A percentile compares a stretch with the other conserved stretches of the same genome.
These are phyloP conservation scores for Myiopsitta monachus DNA, from an alignment of 2,113 vertebrate genomes.

Conservation along the genomic window DNA sequence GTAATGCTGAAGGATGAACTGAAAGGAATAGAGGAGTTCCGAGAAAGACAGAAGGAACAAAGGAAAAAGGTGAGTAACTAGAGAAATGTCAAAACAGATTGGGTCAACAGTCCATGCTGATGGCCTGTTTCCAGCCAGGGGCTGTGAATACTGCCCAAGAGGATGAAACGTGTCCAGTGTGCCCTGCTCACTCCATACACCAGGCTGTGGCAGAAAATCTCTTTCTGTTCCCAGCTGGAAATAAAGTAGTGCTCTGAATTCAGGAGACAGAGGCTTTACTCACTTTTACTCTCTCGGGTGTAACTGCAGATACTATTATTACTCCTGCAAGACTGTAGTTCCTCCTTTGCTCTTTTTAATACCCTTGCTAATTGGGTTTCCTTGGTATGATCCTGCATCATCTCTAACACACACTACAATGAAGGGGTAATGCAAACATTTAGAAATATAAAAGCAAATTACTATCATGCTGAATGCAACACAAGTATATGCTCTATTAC, in stretches of 20 bases:
- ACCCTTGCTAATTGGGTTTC: background rate
- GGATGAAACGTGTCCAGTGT: background rate
- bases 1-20: conserved; percentile 85
- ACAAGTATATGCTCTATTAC: background rate
- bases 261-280: background rate
- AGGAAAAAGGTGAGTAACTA: conserved; percentile 85
- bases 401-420: background rate
- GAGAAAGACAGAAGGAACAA: conserved; percentile 94
- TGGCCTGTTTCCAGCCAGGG: background rate
- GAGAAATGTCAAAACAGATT: background rate
- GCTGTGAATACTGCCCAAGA: background rate
- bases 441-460: background rate
- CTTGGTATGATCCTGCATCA: background rate
- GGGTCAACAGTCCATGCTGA: background rate
- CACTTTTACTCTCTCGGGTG: background rate
- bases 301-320: conserved; percentile 3
- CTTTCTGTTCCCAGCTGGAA: conserved; percentile 12
- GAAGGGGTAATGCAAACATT: background rate
- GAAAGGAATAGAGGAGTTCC: conserved; percentile 88
- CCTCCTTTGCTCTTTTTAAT: conserved; percentile 10
- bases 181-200: background rate
- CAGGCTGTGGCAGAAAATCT: background rate
- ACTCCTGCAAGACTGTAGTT: conserved; percentile 32
- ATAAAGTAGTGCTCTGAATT: background rate
- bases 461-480: background rate